Evolutionary conservation across 2,888 invertebrate species (phyloP).

Genomic region (Atrina japonica): DNA sequence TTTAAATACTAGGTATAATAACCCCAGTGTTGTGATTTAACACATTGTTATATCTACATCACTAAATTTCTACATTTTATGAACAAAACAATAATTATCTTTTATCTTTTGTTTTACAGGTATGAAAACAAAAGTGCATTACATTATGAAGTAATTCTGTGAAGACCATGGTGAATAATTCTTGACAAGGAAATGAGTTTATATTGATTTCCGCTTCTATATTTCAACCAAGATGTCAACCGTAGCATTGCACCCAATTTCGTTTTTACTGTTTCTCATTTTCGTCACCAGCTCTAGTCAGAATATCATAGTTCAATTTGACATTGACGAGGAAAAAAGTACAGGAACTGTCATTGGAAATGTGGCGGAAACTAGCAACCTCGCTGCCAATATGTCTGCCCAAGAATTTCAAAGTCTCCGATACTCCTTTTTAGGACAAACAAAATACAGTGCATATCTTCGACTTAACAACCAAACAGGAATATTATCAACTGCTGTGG

Average conservation of each 20-base stretch:
- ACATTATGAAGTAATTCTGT: not conserved
- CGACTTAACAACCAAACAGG: slow-evolving; percentile 51
- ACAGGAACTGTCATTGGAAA: slow-evolving; percentile 49
- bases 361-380: slow-evolving; percentile 42
- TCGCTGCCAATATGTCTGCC: slow-evolving; percentile 13
- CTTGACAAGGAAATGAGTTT: too few species aligned
- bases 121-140: not conserved
- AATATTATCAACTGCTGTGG: slow-evolving; percentile 45
- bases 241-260: slow-evolving; percentile 4
- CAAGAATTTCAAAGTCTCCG: slow-evolving; percentile 30
- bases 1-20: too few species aligned
- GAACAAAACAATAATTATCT: too few species aligned
- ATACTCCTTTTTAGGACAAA: slow-evolving; percentile 48
- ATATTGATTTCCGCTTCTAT: too few species aligned
- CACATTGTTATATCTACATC: too few species aligned
- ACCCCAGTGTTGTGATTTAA: too few species aligned
- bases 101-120: slow-evolving; percentile 13
- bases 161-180: not conserved
- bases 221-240: not conserved
- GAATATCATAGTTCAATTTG: slow-evolving; percentile 36
- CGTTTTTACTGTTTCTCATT: not conserved
- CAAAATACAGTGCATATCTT: slow-evolving; percentile 44
- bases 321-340: slow-evolving; percentile 47
- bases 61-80: too few species aligned
- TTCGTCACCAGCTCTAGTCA: slow-evolving; percentile 8